Conservation (phyloP, 2,113 vertebrate genomes). For the Lycocorax pyrrhopterus region DNA sequence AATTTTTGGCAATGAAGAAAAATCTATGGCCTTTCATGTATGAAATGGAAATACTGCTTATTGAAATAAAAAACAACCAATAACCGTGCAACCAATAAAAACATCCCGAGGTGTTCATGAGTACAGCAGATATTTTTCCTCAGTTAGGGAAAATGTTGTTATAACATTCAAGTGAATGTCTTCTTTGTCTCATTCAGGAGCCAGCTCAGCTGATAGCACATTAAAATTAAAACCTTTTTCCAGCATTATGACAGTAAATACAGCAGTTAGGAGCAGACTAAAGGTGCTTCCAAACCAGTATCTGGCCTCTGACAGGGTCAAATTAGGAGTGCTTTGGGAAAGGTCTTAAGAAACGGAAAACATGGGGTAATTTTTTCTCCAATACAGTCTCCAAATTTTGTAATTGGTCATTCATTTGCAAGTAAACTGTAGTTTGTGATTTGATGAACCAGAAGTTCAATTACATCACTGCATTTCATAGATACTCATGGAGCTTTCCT, state of each 20-base stretch:
- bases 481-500: not conserved
- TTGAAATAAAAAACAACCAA: not conserved
- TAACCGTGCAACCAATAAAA: not conserved
- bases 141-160: not conserved
- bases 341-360: not conserved
- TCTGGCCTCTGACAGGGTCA: not conserved
- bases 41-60: not conserved
- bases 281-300: not conserved
- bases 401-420: not conserved
- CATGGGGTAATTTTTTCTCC: not conserved
- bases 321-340: not conserved
- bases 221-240: not conserved
- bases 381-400: not conserved
- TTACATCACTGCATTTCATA: not conserved
- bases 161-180: not conserved
- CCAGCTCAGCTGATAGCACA: not conserved
- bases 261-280: not conserved
- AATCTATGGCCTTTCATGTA: not conserved
- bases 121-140: not conserved
- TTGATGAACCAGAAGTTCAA: not conserved
- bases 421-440: not conserved
- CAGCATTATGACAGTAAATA: not conserved
- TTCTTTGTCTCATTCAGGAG: not conserved
- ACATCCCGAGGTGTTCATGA: not conserved
- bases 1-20: not conserved